Conservation (phyloP, 2,113 vertebrate species). For the Struthidea cinerea region DNA sequence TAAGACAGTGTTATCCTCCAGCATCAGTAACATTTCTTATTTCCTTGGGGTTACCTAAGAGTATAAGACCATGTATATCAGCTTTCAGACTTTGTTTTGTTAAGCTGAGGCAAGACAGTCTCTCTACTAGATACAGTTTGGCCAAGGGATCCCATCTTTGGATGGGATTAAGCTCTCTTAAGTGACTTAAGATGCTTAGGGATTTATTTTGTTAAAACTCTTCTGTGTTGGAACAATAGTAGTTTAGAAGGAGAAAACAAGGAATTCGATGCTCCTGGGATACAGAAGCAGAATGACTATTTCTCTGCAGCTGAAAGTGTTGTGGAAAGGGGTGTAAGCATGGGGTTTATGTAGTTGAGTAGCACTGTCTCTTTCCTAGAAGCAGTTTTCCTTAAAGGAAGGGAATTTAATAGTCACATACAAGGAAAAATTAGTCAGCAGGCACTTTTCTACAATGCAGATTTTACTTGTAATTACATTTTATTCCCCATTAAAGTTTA, state of each 20-base stretch:
- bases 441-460: neutral
- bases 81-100: neutral
- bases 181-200: neutral
- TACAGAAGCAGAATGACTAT: neutral
- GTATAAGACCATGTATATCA: neutral
- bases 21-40: neutral
- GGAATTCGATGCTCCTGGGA: neutral
- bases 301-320: neutral
- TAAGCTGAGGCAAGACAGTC: neutral
- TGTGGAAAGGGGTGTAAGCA: neutral
- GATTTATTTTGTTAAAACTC: constrained; percentile 4
- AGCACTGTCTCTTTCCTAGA: neutral
- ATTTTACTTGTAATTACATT: neutral
- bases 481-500: neutral
- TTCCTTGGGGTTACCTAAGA: neutral
- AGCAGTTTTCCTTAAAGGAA: neutral
- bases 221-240: neutral
- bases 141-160: neutral
- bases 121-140: neutral
- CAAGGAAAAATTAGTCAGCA: neutral
- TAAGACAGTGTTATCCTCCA: neutral
- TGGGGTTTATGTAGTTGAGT: neutral
- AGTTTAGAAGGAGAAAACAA: neutral
- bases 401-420: neutral
- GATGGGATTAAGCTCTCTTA: neutral